Evolutionary conservation across 2,888 invertebrate genomes (phyloP), one percentile per base, ranked within the genome.

Genomic region (Chrysolina americana): DNA sequence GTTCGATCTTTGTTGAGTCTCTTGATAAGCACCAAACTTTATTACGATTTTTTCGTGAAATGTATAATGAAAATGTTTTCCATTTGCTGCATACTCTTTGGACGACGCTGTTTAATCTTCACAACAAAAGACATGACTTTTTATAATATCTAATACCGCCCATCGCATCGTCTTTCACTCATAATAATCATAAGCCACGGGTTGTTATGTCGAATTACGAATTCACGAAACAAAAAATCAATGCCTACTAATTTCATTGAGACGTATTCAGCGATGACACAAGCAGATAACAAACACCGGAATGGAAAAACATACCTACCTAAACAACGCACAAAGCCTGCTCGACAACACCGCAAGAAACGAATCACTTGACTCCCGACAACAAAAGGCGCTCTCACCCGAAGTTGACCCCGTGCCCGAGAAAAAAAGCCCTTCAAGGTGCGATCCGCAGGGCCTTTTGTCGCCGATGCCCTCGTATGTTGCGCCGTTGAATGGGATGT

Each of bases 281-380:
- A 48, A 65, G 53, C 21, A 66, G 80, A 80, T 80, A 80, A 79
- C 78, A 70, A 80, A 79, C 78, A 70, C 62, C 59, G 13, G 53
- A 70, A 59, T n/a, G n/a, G n/a, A 68, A 23, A 65, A 59, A 64
- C 63, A 64, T 64, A 63, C 48, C 50, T 50, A 72, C 63, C 73
- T 68, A 63, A 68, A 73, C 68, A 73, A 53, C 21, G n/a, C 68
- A 47, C 68, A 72, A 62, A 79, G 68, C 75, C 66, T 73, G 70
- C 76, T 71, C 77, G 68, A 78, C 78, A 79, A 82, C 76, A 79
- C 78, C 78, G 66, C 79, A 75, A 80, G 78, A 81, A 84, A 83
- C 81, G 81, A 82, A 82, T 85, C 85, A 85, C 85, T 85, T 85
- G 85, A 85, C 85, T 85, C 81, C 77, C 78, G 23, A 23, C 78